Evolutionary conservation across 1,140 invertebrate species (phyloP), one percentile per base, ranked within the genome.

Genomic region (Aphelinus certus): DNA sequence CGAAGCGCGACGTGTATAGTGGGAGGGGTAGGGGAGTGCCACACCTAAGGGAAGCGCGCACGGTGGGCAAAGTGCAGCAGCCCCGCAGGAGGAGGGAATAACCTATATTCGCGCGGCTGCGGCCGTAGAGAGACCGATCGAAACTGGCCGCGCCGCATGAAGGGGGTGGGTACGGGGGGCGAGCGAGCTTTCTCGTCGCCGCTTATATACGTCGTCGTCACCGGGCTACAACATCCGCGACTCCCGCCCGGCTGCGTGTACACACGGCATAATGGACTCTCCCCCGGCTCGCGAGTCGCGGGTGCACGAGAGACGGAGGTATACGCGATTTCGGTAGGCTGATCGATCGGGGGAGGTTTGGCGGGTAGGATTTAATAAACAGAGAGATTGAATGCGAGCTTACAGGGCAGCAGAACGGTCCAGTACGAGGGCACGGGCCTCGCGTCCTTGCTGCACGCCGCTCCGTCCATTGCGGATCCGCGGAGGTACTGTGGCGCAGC

Each of bases 321-420:
- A 26, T 26, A 26, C 26, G 26, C 26, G 26, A 26, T 26, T 26
- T 26, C 26, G 26, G n/a, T n/a, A 26, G 26, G 26, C 26, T 26
- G 26, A 26, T 26, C 26, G 26, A 26, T 26, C 26, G 26, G 26
- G 26, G 26, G 26, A 26, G 26, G 26, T 26, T 26, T 26, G 26
- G 0, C 0, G 26, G 26, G 26, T 26, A 26, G 26, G 26, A n/a
- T n/a, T n/a, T n/a, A n/a, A 26, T 26, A 26, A 26, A 26, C 26
- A 26, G 26, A 26, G 26, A 26, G 26, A 26, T 26, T 26, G 26
- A 26, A 26, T 53, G 51, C 51, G 42, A 26, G 61, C 75, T 76
- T 76, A 76, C 75, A 51, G 5, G 75, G 75, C n/a, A 62, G 5
- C 9, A 76, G 46, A 3, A 76, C 55, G 4, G 63, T 72, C 75